phyloP scores from a whole-genome alignment of 1,140 invertebrate species.

The Drosophila oshimai region DNA sequence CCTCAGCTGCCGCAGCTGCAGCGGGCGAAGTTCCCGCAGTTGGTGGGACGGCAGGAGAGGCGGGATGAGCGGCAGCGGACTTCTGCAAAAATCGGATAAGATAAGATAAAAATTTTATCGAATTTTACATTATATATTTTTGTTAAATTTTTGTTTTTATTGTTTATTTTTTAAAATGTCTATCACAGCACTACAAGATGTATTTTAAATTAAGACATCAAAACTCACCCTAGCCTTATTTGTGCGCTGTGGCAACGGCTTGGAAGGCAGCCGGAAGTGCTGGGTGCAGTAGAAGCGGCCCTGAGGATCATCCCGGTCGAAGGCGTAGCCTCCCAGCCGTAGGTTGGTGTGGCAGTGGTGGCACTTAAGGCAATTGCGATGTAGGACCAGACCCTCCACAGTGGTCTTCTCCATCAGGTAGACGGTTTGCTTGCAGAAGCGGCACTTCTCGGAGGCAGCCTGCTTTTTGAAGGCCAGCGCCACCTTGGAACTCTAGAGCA shows the following conservation, averaged over 20 bases:
- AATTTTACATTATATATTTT: no score
- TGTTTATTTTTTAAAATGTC: no score
- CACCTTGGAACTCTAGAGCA: slow-evolving; percentile 84
- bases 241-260: slow-evolving; percentile 67
- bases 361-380: slow-evolving; percentile 92
- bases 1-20: background rate
- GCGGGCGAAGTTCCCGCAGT: background rate
- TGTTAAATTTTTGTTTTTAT: no score
- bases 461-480: slow-evolving; percentile 85
- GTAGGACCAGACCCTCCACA: slow-evolving; percentile 94
- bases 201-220: background rate
- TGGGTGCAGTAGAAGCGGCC: slow-evolving; percentile 92
- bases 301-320: slow-evolving; percentile 89
- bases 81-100: slow-evolving; percentile 3
- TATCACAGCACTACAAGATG: no score
- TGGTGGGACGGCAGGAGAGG: slow-evolving; percentile 4
- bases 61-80: slow-evolving; percentile 40
- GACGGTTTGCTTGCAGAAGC: slow-evolving; percentile 93
- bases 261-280: slow-evolving; percentile 87
- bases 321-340: slow-evolving; percentile 86
- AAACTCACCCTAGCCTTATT: slow-evolving; percentile 57
- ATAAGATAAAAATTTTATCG: no score
- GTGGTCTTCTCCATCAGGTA: slow-evolving; percentile 94
- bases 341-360: slow-evolving; percentile 83
- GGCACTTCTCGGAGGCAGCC: slow-evolving; percentile 90